phyloP scores from a whole-genome alignment of 2,113 vertebrate species.

The Carlito syrichta region DNA sequence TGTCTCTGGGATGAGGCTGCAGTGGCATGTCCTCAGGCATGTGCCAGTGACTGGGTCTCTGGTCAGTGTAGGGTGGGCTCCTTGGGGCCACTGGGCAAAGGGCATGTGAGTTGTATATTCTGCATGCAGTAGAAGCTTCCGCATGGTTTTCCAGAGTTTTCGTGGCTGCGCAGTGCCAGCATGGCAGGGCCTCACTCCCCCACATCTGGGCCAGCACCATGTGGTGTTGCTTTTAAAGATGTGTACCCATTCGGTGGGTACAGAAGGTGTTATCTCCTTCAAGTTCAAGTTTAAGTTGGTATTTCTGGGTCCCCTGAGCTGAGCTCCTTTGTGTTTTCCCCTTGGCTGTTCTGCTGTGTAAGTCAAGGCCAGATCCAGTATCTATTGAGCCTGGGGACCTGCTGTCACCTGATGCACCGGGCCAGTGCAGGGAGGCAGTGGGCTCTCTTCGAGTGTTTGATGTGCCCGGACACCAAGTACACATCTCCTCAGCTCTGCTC shows the following conservation, averaged over 20 bases:
- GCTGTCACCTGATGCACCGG: not conserved
- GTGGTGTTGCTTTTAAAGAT: not conserved
- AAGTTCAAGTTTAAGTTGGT: not conserved
- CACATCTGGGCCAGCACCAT: too few relatives aligned
- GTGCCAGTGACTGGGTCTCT: not conserved
- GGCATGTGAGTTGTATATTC: not conserved
- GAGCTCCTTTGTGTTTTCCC: not conserved
- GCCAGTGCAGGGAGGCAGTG: not conserved
- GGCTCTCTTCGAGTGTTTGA: not conserved
- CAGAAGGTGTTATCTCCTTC: not conserved
- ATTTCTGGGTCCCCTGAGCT: not conserved
- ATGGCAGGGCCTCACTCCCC: too few relatives aligned
- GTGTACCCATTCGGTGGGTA: not conserved
- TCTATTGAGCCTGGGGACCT: not conserved
- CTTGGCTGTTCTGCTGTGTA: not conserved
- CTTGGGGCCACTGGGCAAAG: not conserved
- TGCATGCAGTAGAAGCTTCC: not conserved
- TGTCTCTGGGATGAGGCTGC: not conserved
- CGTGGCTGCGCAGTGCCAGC: not conserved
- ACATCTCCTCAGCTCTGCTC: not conserved
- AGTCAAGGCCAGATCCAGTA: not conserved
- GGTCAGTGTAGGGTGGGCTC: not conserved
- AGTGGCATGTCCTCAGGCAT: not conserved
- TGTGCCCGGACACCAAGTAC: not conserved
- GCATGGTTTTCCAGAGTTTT: not conserved